A percentile compares a stretch with the other conserved stretches of the same genome.
phyloP scores from a whole-genome alignment of 2,888 invertebrate genomes.

The Idaea biselata region DNA sequence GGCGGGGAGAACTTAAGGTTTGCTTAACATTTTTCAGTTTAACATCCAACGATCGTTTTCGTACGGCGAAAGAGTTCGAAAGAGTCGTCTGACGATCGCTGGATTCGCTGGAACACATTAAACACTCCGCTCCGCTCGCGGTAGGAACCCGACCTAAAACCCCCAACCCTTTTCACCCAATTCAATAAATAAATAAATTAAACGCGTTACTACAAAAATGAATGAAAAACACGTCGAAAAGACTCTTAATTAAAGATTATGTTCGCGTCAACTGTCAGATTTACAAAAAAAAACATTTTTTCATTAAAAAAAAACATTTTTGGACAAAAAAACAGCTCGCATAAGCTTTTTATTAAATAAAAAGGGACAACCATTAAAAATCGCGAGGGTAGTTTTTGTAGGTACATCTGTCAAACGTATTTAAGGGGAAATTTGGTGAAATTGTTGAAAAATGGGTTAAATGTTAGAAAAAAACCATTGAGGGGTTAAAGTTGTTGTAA shows the following conservation, averaged over 20 bases:
- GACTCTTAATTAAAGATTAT: slow-evolving; percentile 79
- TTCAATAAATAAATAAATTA: slow-evolving; percentile 70
- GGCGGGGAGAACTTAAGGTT: too few species aligned
- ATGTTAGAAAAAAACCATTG: slow-evolving; percentile 67
- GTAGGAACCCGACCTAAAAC: slow-evolving; percentile 11
- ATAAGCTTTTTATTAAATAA: slow-evolving; percentile 45
- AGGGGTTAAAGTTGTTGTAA: slow-evolving; percentile 54
- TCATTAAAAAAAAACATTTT: slow-evolving; percentile 48
- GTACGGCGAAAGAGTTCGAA: too few species aligned
- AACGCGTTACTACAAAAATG: slow-evolving; percentile 47
- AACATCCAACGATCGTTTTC: too few species aligned
- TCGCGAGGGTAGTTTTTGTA: slow-evolving; percentile 56
- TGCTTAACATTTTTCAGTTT: too few species aligned
- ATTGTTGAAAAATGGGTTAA: slow-evolving; percentile 79
- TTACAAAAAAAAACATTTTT: slow-evolving; percentile 40
- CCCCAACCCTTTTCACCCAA: slow-evolving; percentile 21
- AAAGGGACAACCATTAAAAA: slow-evolving; percentile 74
- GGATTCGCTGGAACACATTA: too few species aligned
- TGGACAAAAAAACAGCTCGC: slow-evolving; percentile 47
- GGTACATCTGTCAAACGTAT: slow-evolving; percentile 68
- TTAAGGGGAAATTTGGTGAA: slow-evolving; percentile 60
- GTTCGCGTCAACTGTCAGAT: slow-evolving; percentile 79
- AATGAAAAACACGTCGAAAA: slow-evolving; percentile 59
- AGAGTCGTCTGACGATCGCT: too few species aligned
- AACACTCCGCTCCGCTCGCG: too few species aligned